Base-by-base conservation (phyloP, 23 tunicate genomes). In the Oikopleura vanhoeffeni region DNA sequence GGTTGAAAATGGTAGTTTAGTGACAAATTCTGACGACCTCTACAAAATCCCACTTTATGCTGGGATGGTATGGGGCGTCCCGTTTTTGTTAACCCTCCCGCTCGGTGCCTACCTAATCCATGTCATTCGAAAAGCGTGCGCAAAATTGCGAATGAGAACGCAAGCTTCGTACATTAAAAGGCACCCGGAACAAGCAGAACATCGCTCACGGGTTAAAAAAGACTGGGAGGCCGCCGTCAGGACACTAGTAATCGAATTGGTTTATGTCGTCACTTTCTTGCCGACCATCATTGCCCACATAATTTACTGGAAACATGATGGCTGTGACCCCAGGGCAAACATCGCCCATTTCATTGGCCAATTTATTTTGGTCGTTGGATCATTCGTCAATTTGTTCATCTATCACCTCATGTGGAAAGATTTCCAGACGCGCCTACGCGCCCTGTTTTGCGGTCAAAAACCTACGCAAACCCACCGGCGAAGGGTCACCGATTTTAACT, bases 341-440 rank as follows among this genome's bases (percentile, higher is more conserved):
- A 71, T 30, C 35, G 4, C 32, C 32, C 35, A 18, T 38, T 71
- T 71, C 38, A 24, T 28, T 30, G 79, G 36, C 79, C 27, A 18
- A 13, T 71, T 18, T 38, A 71, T 71, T 30, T 30, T 71, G 34
- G 2, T 18, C 34, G 35, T 71, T 32, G 79, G 79, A 33, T 71
- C 79, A 3, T 71, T 71, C 38, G 38, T 30, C 79, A 71, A 71
- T 30, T 38, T 71, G 4, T 71, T 71, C 38, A 30, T 71, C 38
- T 71, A 71, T 30, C 79, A 71, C 35, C 79, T 71, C 38, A 71
- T 71, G 79, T 71, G 79, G 79, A 71, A 71, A 71, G 64, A 49
- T 24, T 49, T 49, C 24, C 64, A 49, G 24, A 24, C 24, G 13
- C 64, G 64, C 24, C 64, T 49, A 49, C 64, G 64, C 18, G 13